Evolutionary conservation across 2,888 invertebrate genomes (phyloP).

Genomic region (Cerastoderma edule): DNA sequence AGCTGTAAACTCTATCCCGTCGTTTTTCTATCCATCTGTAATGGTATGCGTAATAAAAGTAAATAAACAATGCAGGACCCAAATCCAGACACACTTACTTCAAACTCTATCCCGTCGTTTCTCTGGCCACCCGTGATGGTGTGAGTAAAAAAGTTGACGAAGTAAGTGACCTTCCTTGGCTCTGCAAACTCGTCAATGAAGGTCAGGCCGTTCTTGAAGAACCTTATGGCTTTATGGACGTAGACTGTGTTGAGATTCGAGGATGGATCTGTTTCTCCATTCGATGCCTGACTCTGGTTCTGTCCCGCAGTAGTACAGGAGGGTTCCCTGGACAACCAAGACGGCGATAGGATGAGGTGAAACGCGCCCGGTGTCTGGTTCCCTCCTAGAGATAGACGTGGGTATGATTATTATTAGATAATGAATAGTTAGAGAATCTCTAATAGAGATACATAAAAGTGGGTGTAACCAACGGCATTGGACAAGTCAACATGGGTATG

Average conservation of each 20-base stretch:
- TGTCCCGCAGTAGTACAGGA: slow-evolving; percentile 31
- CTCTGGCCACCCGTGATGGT: slow-evolving; percentile 58
- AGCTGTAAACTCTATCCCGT: not conserved
- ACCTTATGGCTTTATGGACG: slow-evolving; percentile 67
- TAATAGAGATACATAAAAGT: too few relatives aligned
- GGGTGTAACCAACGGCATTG: too few relatives aligned
- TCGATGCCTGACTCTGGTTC: too few relatives aligned
- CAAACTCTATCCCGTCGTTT: slow-evolving; percentile 28
- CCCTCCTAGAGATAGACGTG: slow-evolving; percentile 54
- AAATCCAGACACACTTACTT: slow-evolving; percentile 28
- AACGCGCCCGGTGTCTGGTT: slow-evolving; percentile 63
- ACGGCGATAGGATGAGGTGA: slow-evolving; percentile 61
- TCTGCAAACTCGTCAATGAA: slow-evolving; percentile 64
- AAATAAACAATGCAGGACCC: too few relatives aligned
- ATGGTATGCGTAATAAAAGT: too few relatives aligned
- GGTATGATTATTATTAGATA: too few relatives aligned
- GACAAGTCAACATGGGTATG: too few relatives aligned
- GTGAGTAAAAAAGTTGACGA: slow-evolving; percentile 65
- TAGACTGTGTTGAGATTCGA: slow-evolving; percentile 46
- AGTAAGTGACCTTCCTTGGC: slow-evolving; percentile 67
- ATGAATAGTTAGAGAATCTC: too few relatives aligned
- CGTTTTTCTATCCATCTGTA: not conserved
- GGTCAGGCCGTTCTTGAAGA: slow-evolving; percentile 60
- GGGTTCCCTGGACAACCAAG: slow-evolving; percentile 58
- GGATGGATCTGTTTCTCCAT: not conserved